phyloP scores from a whole-genome alignment of 2,888 invertebrate species.

The Bellardia bayeri region DNA sequence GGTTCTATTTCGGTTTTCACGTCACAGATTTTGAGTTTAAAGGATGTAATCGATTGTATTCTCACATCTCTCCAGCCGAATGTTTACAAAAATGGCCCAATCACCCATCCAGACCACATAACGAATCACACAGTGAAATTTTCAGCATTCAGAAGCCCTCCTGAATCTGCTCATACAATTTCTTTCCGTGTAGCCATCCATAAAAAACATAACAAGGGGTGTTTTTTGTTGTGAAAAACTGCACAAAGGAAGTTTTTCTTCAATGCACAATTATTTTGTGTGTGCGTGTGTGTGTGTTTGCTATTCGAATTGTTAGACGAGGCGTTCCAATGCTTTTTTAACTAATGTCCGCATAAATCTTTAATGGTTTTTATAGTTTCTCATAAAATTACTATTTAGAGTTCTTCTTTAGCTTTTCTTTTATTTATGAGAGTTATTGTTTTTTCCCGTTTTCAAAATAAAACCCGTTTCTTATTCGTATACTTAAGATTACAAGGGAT shows the following conservation, averaged over 20 bases:
- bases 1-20: too few species aligned
- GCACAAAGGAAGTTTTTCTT: conserved; percentile 9
- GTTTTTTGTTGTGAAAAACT: conserved; percentile 39
- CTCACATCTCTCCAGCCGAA: too few species aligned
- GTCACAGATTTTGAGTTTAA: too few species aligned
- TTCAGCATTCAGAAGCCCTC: background rate
- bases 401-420: background rate
- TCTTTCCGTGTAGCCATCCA: conserved; percentile 23
- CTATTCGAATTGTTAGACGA: conserved; percentile 50
- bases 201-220: conserved; percentile 34
- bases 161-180: background rate
- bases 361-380: conserved; percentile 44
- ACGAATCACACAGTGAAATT: too few species aligned
- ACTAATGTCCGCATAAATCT: conserved; percentile 56
- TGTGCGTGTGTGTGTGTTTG: conserved; percentile 10
- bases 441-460: background rate
- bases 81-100: too few species aligned
- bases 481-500: conserved; percentile 38
- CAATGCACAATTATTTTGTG: background rate
- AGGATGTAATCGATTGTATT: too few species aligned
- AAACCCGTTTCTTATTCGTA: conserved; percentile 44
- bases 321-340: conserved; percentile 48
- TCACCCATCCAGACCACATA: too few species aligned
- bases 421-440: conserved; percentile 18
- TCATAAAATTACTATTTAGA: conserved; percentile 42